phyloP scores from a whole-genome alignment of 2,888 invertebrate genomes.

The Torymus tubicola region DNA sequence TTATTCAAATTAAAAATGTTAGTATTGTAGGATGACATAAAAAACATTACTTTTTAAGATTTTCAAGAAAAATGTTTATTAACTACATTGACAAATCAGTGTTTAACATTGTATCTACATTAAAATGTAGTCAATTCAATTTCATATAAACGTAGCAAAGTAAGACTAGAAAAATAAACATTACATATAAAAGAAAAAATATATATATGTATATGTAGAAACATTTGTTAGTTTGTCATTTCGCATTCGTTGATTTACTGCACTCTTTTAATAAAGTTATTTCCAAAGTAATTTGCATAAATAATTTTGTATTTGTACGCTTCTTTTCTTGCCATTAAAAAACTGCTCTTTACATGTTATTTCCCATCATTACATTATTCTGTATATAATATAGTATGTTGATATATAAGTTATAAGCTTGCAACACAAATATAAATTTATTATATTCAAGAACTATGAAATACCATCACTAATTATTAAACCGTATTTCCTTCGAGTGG shows the following conservation, averaged over 20 bases:
- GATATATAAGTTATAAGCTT: background rate
- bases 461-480: background rate
- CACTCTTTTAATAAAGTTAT: background rate
- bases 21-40: background rate
- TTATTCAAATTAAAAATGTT: no score
- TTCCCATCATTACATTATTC: background rate
- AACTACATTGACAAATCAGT: constrained; percentile 14
- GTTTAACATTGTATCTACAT: constrained; percentile 23
- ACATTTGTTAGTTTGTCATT: constrained; percentile 2
- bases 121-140: constrained; percentile 18
- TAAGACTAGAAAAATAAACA: constrained; percentile 45
- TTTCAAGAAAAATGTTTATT: constrained; percentile 26
- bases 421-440: constrained; percentile 3
- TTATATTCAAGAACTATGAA: background rate
- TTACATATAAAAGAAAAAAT: constrained; percentile 14
- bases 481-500: background rate
- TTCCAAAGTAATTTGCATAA: constrained; percentile 17
- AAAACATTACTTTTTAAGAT: background rate
- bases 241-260: constrained; percentile 20
- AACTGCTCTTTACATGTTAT: constrained; percentile 16
- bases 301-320: constrained; percentile 4
- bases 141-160: constrained; percentile 28
- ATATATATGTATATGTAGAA: constrained; percentile 19
- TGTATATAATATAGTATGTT: background rate
- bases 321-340: background rate